Evolutionary conservation across 2,113 vertebrate genomes (phyloP), one percentile per base, ranked within the genome.

Genomic region (Anolis carolinensis): DNA sequence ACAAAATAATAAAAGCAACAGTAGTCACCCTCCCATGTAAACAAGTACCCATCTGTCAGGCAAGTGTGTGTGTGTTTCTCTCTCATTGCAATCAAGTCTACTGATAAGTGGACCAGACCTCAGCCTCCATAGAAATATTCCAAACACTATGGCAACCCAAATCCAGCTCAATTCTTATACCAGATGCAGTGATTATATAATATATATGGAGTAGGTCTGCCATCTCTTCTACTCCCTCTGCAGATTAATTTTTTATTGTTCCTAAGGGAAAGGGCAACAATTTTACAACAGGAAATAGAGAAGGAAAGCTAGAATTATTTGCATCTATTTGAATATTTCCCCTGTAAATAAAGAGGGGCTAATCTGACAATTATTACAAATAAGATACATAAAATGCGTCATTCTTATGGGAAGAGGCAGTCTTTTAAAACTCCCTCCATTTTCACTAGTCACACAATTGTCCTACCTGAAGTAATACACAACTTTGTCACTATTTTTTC

Each of bases 101-200:
- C 86, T 90, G 87, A 92, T 74, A 86, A 86, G 89, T 93, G 95
- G 92, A 93, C 77, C 1, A 85, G 91, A 92, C 88, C 90, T 93
- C 92, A 91, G 93, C 92, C 92, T 96, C 95, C 90, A 92, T 91
- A 96, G 94, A 92, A 94, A 92, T 95, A 92, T 93, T 93, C 94
- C 91, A 95, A 88, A 81, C 83, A 18, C 95, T 96, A 96, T 96
- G 94, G 96, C 95, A 97, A 96, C 96, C 96, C 85, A 93, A 91
- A 95, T 94, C 93, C 90, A 88, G 89, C 88, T 95, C 90, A 92
- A 88, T 95, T 87, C 88, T 95, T 94, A 91, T 18, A 59, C 93
- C 93, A 96, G 93, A 96, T 96, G 96, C 96, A 96, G 96, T 96
- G 96, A 93, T 97, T 97, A 97, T 96, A 95, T 97, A 97, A 97